Evolutionary conservation across 1,140 invertebrate species (phyloP).

Genomic region (Lordiphosa mommai): DNA sequence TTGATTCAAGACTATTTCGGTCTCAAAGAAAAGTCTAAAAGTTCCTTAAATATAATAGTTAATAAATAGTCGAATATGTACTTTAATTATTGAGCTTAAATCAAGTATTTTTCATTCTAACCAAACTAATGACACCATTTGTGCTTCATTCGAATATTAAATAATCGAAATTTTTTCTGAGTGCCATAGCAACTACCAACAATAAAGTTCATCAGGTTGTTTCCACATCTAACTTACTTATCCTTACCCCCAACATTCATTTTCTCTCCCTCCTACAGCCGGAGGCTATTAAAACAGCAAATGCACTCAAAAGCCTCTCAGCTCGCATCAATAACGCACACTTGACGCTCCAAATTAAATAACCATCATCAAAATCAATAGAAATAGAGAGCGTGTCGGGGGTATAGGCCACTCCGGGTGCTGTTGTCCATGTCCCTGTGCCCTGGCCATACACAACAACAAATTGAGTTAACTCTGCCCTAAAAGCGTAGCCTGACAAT

Average conservation of each 20-base stretch:
- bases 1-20: no score
- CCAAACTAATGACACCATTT: no score
- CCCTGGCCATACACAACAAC: constrained; percentile 12
- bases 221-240: no score
- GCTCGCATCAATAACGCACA: constrained; percentile 70
- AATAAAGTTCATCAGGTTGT: background rate
- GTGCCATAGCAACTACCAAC: no score
- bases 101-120: no score
- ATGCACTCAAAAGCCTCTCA: constrained; percentile 37
- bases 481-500: constrained; percentile 59
- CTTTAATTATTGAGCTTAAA: no score
- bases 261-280: constrained; percentile 1
- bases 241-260: background rate
- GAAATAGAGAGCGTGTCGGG: constrained; percentile 11
- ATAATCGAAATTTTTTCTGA: background rate
- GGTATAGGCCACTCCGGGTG: background rate
- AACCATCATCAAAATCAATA: constrained; percentile 75
- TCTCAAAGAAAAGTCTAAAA: no score
- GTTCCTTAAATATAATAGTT: no score
- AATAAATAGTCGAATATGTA: no score
- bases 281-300: constrained; percentile 40
- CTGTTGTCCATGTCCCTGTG: background rate
- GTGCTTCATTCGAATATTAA: no score
- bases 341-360: constrained; percentile 77
- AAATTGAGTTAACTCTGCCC: constrained; percentile 74